These are phyloP conservation scores for Caranx melampygus DNA, from an alignment of 2,113 vertebrate species.

Conservation along the genomic window DNA sequence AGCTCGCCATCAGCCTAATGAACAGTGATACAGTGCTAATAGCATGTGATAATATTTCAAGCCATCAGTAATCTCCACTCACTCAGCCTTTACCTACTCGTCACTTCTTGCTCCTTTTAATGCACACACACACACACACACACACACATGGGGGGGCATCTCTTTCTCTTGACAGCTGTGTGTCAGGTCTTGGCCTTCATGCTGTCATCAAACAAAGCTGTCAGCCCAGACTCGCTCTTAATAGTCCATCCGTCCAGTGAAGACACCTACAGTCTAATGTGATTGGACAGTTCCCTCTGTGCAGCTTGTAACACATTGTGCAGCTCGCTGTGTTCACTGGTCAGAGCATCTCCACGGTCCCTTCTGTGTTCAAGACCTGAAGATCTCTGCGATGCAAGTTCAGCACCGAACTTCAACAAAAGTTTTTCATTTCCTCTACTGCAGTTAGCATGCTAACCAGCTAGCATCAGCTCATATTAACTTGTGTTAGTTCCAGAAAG, in stretches of 20 bases:
- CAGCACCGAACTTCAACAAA: no score
- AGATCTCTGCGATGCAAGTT: no score
- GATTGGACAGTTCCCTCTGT: conserved; percentile 50
- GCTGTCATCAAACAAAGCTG: conserved; percentile 58
- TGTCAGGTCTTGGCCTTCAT: conserved; percentile 64
- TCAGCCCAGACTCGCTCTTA: conserved; percentile 55
- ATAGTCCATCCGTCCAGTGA: conserved; percentile 46
- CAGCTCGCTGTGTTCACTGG: background rate
- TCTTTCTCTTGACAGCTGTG: conserved; percentile 49
- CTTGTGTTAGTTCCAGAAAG: no score
- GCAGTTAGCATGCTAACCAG: no score
- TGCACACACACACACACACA: background rate
- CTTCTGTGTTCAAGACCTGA: background rate
- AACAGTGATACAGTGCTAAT: conserved; percentile 79
- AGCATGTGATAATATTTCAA: conserved; percentile 79
- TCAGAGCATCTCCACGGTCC: background rate
- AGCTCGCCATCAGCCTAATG: conserved; percentile 73
- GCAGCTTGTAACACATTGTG: conserved; percentile 21
- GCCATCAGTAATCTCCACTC: conserved; percentile 72
- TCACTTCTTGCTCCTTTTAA: conserved; percentile 54
- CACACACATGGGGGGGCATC: conserved; percentile 1
- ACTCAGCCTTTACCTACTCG: conserved; percentile 75
- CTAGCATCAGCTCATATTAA: no score
- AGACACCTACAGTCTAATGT: conserved; percentile 52
- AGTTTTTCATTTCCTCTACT: no score